Percentiles rank a stretch among this genome's conserved stretches.
Conservation (phyloP, 2,797 vertebrate species). For the Microhierax caerulescens region DNA sequence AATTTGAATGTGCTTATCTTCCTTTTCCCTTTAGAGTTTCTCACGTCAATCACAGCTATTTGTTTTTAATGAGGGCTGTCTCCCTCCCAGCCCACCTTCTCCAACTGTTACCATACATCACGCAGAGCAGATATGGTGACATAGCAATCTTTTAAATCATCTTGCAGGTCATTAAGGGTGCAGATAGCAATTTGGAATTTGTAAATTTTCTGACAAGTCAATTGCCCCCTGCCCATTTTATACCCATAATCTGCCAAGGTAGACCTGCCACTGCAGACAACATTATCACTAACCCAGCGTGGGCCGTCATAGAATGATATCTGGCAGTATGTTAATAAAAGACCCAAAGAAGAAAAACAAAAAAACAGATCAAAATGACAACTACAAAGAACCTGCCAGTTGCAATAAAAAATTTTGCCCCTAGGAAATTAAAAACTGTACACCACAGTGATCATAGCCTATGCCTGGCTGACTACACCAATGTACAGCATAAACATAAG, state of each 20-base stretch:
- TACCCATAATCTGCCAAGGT: slow-evolving; percentile 56
- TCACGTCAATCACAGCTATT: neutral
- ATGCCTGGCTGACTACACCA: neutral
- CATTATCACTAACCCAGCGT: slow-evolving; percentile 6
- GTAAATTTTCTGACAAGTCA: slow-evolving; percentile 71
- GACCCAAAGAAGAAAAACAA: neutral
- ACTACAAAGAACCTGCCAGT: neutral
- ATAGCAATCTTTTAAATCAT: neutral
- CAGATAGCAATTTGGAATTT: slow-evolving; percentile 60
- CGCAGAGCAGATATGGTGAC: neutral
- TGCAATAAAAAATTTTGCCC: neutral
- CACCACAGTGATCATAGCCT: neutral
- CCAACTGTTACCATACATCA: neutral
- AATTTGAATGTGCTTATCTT: neutral
- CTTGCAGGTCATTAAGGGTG: slow-evolving; percentile 40
- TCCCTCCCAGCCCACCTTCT: neutral
- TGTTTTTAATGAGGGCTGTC: slow-evolving; percentile 14
- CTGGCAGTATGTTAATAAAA: slow-evolving; percentile 19
- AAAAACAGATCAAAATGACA: neutral
- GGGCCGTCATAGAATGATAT: neutral
- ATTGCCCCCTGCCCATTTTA: slow-evolving; percentile 57
- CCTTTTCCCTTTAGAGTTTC: neutral
- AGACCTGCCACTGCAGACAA: slow-evolving; percentile 32
- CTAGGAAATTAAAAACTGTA: slow-evolving; percentile 41
- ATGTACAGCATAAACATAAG: neutral